Evolutionary conservation across 2,888 invertebrate genomes (phyloP).

Genomic region (Dryocosmus kuriphilus): DNA sequence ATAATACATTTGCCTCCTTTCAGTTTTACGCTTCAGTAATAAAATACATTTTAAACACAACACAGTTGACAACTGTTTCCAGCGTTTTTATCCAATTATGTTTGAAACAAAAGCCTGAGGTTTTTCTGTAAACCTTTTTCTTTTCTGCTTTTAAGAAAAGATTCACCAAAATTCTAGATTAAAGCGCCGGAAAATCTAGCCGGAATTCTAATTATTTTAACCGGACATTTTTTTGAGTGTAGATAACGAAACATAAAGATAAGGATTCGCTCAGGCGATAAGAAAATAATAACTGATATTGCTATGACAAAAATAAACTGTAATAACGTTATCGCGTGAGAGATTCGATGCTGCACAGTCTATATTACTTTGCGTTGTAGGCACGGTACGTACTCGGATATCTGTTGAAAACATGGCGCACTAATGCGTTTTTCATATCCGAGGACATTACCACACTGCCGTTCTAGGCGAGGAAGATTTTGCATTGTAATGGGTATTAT

Average conservation of each 20-base stretch:
- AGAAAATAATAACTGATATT: slow-evolving; percentile 27
- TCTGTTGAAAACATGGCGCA: slow-evolving; percentile 12
- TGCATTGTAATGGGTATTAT: slow-evolving; percentile 34
- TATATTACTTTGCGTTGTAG: slow-evolving; percentile 1
- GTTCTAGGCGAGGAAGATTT: slow-evolving; percentile 32
- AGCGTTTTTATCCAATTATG: background rate
- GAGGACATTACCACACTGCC: slow-evolving; percentile 27
- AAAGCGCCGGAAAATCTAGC: background rate
- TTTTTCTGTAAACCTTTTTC: too few relatives aligned
- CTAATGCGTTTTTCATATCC: slow-evolving; percentile 41
- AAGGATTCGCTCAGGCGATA: slow-evolving; percentile 13
- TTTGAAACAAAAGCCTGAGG: too few relatives aligned
- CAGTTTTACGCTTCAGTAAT: slow-evolving; percentile 30
- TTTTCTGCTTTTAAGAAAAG: background rate
- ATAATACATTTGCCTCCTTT: slow-evolving; percentile 35
- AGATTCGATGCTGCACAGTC: slow-evolving; percentile 35
- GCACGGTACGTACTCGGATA: background rate
- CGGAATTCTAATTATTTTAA: background rate
- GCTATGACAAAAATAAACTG: slow-evolving; percentile 34
- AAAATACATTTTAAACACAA: slow-evolving; percentile 7
- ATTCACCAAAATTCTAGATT: too few relatives aligned
- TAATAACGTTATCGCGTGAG: slow-evolving; percentile 28
- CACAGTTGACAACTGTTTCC: too few relatives aligned
- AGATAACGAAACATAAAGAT: background rate
- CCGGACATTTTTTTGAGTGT: background rate